Evolutionary conservation across 2,113 vertebrate species (phyloP).

Genomic region (Pteruthius melanotis): DNA sequence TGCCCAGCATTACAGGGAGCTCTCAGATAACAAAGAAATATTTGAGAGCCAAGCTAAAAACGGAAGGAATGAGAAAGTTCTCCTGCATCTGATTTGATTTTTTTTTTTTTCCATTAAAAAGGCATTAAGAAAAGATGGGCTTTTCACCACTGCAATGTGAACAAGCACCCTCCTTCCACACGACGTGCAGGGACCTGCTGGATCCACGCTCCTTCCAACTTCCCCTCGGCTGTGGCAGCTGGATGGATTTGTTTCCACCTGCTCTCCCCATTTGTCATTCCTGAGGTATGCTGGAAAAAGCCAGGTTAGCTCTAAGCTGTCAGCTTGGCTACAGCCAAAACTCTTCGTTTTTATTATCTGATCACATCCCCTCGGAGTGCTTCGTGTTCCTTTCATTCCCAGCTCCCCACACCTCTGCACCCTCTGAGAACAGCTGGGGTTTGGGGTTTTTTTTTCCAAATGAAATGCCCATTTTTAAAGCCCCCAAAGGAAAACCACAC

Average conservation of each 20-base stretch:
- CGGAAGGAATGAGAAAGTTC: background rate
- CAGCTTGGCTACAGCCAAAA: constrained; percentile 47
- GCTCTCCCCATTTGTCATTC: constrained; percentile 51
- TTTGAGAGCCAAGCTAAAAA: constrained; percentile 5
- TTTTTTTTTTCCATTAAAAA: constrained; percentile 1
- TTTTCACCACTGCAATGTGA: background rate
- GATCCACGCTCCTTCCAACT: constrained; percentile 52
- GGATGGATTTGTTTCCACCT: constrained; percentile 71
- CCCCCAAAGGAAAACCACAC: accelerated
- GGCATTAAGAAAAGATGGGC: constrained; percentile 23
- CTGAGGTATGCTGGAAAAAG: constrained; percentile 66
- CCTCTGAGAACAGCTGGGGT: background rate
- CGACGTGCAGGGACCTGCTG: constrained; percentile 73
- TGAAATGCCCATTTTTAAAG: background rate
- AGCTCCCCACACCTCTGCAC: background rate
- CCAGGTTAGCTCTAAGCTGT: constrained; percentile 51
- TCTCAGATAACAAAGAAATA: background rate
- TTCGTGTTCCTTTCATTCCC: background rate
- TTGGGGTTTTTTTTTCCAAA: background rate
- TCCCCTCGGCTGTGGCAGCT: constrained; percentile 66
- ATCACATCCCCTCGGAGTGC: background rate
- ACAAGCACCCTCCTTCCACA: constrained; percentile 39
- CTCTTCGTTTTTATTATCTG: constrained; percentile 32
- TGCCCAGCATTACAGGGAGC: background rate
- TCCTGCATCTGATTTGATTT: background rate